A percentile compares a stretch with the other conserved stretches of the same genome.
phyloP scores from a whole-genome alignment of 2,113 vertebrate genomes.

The Panthera tigris region DNA sequence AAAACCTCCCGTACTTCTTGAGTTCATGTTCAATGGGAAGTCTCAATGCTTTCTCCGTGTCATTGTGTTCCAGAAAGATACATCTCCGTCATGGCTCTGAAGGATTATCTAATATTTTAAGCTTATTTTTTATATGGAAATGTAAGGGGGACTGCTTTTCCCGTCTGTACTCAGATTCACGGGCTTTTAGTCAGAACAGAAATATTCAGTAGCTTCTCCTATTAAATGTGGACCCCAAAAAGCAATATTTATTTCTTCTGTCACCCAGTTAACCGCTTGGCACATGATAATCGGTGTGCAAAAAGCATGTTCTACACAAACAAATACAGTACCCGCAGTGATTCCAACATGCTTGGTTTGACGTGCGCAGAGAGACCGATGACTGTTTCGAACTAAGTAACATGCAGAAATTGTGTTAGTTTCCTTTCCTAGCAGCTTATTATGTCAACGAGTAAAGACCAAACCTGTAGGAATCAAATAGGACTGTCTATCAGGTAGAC shows the following conservation, averaged over 20 bases:
- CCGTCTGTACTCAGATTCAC: background rate
- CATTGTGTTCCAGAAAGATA: background rate
- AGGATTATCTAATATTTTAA: background rate
- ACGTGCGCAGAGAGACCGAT: background rate
- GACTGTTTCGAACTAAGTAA: background rate
- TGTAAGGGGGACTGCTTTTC: background rate
- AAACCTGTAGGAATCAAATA: background rate
- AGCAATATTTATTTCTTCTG: background rate
- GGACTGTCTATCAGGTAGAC: background rate
- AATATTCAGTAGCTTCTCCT: background rate
- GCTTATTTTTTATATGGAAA: background rate
- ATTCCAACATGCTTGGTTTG: background rate
- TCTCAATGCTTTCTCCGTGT: background rate
- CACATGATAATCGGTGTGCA: background rate
- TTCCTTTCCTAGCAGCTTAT: background rate
- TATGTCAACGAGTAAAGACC: background rate
- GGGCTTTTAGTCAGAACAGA: background rate
- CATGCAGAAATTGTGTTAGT: background rate
- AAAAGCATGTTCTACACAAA: background rate
- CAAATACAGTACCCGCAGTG: background rate
- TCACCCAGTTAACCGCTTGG: background rate
- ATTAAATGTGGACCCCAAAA: background rate
- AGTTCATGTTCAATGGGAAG: background rate
- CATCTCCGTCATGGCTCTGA: background rate
- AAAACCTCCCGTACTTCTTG: background rate